Conservation (phyloP, 2,113 vertebrate genomes). For the Sminthopsis crassicaudata region DNA sequence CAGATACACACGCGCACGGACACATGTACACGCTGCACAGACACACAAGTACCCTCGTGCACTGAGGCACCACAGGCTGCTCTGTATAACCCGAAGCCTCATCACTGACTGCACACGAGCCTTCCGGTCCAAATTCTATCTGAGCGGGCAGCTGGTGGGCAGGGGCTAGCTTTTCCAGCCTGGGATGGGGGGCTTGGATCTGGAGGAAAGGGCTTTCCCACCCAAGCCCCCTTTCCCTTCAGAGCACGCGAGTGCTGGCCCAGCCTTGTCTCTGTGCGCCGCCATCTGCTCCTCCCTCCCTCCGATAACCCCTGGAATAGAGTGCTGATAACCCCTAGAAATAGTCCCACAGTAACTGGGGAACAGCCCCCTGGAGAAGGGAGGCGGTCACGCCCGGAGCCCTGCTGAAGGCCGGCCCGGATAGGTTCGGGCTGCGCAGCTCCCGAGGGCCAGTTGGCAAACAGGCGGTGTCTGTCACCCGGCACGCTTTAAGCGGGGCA, state of each 20-base stretch:
- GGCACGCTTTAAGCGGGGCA: constrained; percentile 83
- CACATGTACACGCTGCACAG: too few species aligned
- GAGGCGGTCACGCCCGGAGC: too few species aligned
- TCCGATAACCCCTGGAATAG: background rate
- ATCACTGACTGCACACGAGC: too few species aligned
- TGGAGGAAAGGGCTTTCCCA: background rate
- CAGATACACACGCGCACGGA: too few species aligned
- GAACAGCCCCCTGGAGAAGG: background rate
- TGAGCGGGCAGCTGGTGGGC: fast-evolving
- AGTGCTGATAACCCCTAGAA: background rate
- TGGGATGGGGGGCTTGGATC: background rate
- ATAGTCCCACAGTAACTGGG: background rate
- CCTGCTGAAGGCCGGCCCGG: too few species aligned
- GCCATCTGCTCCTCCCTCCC: background rate
- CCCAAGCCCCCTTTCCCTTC: background rate
- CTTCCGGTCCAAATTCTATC: fast-evolving
- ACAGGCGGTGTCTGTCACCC: constrained; percentile 86
- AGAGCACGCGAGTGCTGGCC: background rate
- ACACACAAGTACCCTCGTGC: too few species aligned
- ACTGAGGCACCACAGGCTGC: too few species aligned
- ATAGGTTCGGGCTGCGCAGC: background rate
- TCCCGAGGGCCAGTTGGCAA: constrained; percentile 66
- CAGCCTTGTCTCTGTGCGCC: background rate
- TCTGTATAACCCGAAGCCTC: too few species aligned
- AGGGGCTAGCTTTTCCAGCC: background rate